Base-by-base conservation (phyloP, 2,113 vertebrate genomes). In the Psophia crepitans region DNA sequence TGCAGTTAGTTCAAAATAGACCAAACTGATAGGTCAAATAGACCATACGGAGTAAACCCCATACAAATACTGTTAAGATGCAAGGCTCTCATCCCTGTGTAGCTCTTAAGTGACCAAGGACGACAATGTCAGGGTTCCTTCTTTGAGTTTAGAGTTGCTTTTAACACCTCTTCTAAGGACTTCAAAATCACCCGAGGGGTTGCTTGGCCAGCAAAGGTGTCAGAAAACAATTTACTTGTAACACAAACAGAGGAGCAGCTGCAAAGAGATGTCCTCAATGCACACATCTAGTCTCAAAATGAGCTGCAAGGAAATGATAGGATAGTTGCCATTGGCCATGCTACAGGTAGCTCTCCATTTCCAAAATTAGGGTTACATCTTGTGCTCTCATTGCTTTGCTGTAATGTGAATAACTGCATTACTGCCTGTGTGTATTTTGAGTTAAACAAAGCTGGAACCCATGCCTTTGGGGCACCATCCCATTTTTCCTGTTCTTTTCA, bases 171-270 rank as follows among this genome's bases (percentile, higher is more conserved):
- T 69, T 53, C 22, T 30, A 33, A 94, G 63, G 61, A 41, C 37
- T 71, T 83, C 15, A 76, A 14, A 51, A 26, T 46, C 66, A 65
- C 84, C 49, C 58, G 63, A 49, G 65, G 56, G 63, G 37, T 54
- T 79, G 1, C 53, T 89, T 78, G 79, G 37, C 57, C 24, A 86
- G 35, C 63, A 68, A 37, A 95, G 16, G 43, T 91, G 74, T 92
- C 91, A 89, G 76, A 87, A 92, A 65, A 14, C 39, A 89, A 89
- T 93, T 95, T 94, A 43, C 68, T 71, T 85, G 76, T 83, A 84
- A 30, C 79, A 84, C 53, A 60, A 70, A 61, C 56, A 19, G 60
- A 85, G 69, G 68, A 84, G 51, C 7, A 75, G 56, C 65, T 95
- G 58, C 33, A n/a, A 37, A 93, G 70, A 57, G 30, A n/a, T 54